Evolutionary conservation across 2,888 invertebrate species (phyloP), one percentile per base, ranked within the genome.

Genomic region (Zygaena filipendulae): DNA sequence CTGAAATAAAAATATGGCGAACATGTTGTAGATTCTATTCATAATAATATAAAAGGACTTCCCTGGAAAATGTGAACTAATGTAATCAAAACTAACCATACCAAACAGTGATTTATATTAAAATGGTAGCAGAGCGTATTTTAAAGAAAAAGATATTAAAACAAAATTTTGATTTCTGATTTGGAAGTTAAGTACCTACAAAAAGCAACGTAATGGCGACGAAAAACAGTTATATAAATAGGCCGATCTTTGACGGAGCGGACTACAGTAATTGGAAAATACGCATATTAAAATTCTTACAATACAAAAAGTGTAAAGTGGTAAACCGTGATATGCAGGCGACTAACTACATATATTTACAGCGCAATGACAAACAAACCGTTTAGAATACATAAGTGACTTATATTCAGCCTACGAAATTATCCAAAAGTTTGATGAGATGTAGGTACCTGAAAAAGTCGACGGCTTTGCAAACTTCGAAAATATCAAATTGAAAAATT

Each of bases 181-280:
- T n/a, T n/a, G n/a, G n/a, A n/a, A n/a, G n/a, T n/a, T n/a, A n/a
- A n/a, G n/a, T 19, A 9, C 19, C 19, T 3, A 9, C 8, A 9
- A 19, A 8, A 5, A 19, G 19, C 3, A 19, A 3, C n/a, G n/a
- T n/a, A n/a, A n/a, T n/a, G n/a, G n/a, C n/a, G n/a, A n/a, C n/a
- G n/a, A n/a, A n/a, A n/a, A n/a, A n/a, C 16, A 35, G 21, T 9
- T 32, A 40, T 27, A 31, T 39, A 6, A 24, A 13, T 7, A 41
- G 39, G 18, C n/a, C n/a, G n/a, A n/a, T n/a, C n/a, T n/a, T n/a
- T n/a, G n/a, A 45, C 11, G 41, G 39, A 1, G 4, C 30, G 2
- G 39, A 43, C 5, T 42, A 45, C n/a, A 29, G 13, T 8, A 41
- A 36, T 20, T 41, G 40, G 42, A 43, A n/a, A 35, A 36, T 40